Evolutionary conservation across 2,113 vertebrate genomes (phyloP), one percentile per base, ranked within the genome.

Genomic region (Mirounga angustirostris): DNA sequence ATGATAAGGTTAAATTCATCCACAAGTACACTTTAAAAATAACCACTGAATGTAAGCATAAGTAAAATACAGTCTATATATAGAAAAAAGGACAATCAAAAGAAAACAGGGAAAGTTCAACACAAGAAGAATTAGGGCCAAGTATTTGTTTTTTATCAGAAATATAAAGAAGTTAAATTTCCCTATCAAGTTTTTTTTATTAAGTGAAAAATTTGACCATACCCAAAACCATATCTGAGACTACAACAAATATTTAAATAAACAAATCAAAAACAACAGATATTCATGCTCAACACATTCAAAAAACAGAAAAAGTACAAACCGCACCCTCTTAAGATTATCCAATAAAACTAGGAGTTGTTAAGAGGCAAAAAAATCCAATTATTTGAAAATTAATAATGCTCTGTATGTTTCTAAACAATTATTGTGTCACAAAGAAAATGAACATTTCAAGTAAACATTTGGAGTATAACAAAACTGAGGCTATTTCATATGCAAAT

Each of bases 191-290:
- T 54, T 40, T 59, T 69, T 91, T 71, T 80, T 33, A 71, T 36
- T 61, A 86, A 61, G 6, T 87, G 58, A 95, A 69, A 94, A 61
- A 61, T 89, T 26, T 91, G 69, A 85, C 56, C n/a, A 78, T 58
- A 50, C 21, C 14, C 50, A 85, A 54, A 18, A 54, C 43, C 16
- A 61, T 80, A 86, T 9, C 13, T 46, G 50, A 78, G 13, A 67
- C 19, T 36, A 81, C 10, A 65, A 5, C 24, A 87, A 43, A 80
- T 87, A 87, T 82, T 92, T 74, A 54, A 61, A 61, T 59, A 59
- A 73, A 65, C 52, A 43, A 65, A 71, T 50, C 5, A 91, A 84
- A 58, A 26, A 59, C 21, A 90, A 58, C 14, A 86, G 36, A 52
- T 63, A 88, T 63, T 63, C 28, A 65, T 56, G 8, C 22, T 89